Evolutionary conservation across 2,113 vertebrate genomes (phyloP).

Genomic region (Agelaius phoeniceus): DNA sequence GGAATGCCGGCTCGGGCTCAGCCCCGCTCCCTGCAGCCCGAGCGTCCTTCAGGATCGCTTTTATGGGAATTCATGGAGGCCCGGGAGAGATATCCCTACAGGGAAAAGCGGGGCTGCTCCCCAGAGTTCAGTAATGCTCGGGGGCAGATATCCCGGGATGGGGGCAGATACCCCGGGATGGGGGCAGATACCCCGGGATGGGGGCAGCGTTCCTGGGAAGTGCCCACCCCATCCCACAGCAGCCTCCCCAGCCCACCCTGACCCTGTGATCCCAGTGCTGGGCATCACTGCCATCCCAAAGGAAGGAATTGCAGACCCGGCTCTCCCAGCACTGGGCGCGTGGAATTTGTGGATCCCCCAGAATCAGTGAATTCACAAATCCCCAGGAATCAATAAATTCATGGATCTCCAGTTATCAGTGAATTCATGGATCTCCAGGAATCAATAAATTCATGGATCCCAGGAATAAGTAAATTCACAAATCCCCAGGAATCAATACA

Average conservation of each 20-base stretch:
- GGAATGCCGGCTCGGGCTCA: slow-evolving; percentile 27
- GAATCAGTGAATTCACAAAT: fast-evolving
- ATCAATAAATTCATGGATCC: too few relatives aligned
- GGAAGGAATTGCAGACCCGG: neutral
- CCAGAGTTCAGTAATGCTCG: neutral
- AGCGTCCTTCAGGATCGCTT: neutral
- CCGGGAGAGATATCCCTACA: neutral
- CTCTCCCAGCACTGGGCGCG: fast-evolving
- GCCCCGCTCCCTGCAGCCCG: neutral
- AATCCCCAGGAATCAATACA: fast-evolving
- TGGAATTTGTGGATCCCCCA: too few relatives aligned
- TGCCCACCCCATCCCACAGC: fast-evolving
- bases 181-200: neutral
- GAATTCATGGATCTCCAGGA: neutral
- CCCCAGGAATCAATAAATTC: neutral
- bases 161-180: neutral
- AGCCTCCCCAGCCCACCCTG: fast-evolving
- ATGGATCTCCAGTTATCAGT: fast-evolving
- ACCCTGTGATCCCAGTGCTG: neutral
- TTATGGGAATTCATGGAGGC: neutral
- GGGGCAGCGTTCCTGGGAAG: neutral
- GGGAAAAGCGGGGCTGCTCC: neutral
- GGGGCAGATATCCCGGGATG: fast-evolving
- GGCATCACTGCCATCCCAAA: neutral
- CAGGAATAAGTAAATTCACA: fast-evolving